Base-by-base conservation (phyloP, 2,797 vertebrate genomes). In the Eurystomus glaucurus region DNA sequence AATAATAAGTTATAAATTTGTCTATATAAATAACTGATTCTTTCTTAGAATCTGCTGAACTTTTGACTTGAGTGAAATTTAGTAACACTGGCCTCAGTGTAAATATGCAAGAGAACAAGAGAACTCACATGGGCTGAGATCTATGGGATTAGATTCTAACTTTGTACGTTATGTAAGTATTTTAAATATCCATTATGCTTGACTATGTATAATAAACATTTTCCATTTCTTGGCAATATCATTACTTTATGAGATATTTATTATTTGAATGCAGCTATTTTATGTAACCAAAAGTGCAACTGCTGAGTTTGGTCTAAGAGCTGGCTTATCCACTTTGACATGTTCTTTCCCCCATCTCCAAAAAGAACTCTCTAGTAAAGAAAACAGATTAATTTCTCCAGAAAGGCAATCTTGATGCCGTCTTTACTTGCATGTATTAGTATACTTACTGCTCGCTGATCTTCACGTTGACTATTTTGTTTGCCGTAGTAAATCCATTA, bases 391-490 rank as follows among this genome's bases (percentile, higher is more conserved):
- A 41, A 17, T 75, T 71, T 85, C 15, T 45, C 64, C 87, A 9
- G 7, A 66, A 92, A 72, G 10, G 43, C 29, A 78, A 82, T 45
- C 20, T 71, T 79, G 76, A 68, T 14, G 54, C 10, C 62, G 35
- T 23, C 60, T 78, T 83, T 72, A 79, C n/a, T 55, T 1, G 0
- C 29, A 55, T 20, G 25, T 55, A 46, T 16, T 25, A 64, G 11
- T 4, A 31, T 88, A 98, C 98, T 98, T 97, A 99, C 99, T 96
- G 90, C 86, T 97, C 96, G 62, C 87, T 97, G 46, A 98, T 97
- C 93, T 97, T 98, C 69, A 98, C 92, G 97, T 99, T 99, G 61
- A 98, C 98, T 25, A 99, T 99, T 91, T 95, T 99, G 52, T 95
- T 98, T 6, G 99, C 99, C 0, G 58, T 79, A 6, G 69, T 83